Evolutionary conservation across 1,140 invertebrate species (phyloP).

Genomic region (Drosophila yakuba): DNA sequence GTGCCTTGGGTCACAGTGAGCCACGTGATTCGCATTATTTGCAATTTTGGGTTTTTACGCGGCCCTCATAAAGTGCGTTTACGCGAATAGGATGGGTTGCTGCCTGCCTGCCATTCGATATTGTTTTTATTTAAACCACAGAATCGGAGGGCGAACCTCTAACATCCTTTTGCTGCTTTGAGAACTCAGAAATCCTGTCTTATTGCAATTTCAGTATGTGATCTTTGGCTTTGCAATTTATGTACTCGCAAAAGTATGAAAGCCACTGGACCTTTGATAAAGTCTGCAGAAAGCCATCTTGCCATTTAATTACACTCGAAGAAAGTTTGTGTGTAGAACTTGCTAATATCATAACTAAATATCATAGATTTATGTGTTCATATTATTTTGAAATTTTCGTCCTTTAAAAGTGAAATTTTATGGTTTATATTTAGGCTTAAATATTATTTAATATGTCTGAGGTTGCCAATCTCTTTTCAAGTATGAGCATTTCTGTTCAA

Average conservation of each 20-base stretch:
- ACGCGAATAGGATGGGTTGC: not conserved
- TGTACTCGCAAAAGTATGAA: conserved; percentile 30
- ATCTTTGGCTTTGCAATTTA: conserved; percentile 24
- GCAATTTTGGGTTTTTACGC: conserved; percentile 79
- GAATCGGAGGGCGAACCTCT: conserved; percentile 27
- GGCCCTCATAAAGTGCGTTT: conserved; percentile 48
- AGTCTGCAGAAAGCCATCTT: not conserved
- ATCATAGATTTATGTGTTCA: no score
- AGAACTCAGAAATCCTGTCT: conserved; percentile 3
- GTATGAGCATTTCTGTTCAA: no score
- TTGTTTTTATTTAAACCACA: conserved; percentile 58
- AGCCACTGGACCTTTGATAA: conserved; percentile 20
- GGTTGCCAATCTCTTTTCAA: no score
- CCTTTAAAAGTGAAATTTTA: no score
- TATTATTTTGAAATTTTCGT: no score
- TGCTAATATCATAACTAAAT: no score
- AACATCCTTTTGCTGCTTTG: not conserved
- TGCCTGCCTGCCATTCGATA: conserved; percentile 24
- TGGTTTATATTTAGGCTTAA: no score
- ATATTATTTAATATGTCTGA: no score
- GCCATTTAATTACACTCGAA: conserved; percentile 29
- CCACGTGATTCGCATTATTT: conserved; percentile 82
- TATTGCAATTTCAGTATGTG: conserved; percentile 15
- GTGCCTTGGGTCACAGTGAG: conserved; percentile 48
- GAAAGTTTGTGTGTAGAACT: not conserved